phyloP scores from a whole-genome alignment of 2,797 vertebrate genomes.

The Enteromius unitaeniatus region DNA sequence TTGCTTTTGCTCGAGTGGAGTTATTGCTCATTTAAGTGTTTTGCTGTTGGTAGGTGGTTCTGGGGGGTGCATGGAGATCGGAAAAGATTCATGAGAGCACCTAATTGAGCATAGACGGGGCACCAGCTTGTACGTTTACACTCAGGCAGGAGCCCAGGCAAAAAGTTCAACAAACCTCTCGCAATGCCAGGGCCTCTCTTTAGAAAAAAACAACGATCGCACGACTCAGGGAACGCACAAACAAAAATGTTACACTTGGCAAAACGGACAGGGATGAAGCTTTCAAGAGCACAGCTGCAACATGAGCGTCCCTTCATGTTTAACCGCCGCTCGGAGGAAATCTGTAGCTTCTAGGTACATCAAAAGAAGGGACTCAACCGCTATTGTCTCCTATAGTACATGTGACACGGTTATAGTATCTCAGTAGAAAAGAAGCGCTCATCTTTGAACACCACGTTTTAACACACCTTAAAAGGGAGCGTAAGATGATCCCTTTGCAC shows the following conservation, averaged over 20 bases:
- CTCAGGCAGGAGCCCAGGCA: conserved; percentile 51
- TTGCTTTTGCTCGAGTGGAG: conserved; percentile 49
- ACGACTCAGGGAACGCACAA: conserved; percentile 27
- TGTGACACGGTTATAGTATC: conserved; percentile 56
- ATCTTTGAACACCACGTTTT: conserved; percentile 50
- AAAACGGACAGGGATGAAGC: conserved; percentile 7
- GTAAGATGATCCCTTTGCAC: conserved; percentile 48
- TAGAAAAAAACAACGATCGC: conserved; percentile 28
- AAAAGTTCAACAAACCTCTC: conserved; percentile 34
- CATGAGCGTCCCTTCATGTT: conserved; percentile 29
- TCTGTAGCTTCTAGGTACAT: conserved; percentile 51
- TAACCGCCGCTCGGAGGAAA: conserved; percentile 14
- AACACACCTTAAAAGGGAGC: conserved; percentile 48
- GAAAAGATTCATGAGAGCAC: conserved; percentile 43
- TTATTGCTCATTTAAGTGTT: conserved; percentile 53
- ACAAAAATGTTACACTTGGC: conserved; percentile 35
- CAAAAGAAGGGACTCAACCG: conserved; percentile 34
- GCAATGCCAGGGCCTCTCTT: conserved; percentile 32
- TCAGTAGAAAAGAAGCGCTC: conserved; percentile 48
- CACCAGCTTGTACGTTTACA: conserved; percentile 2
- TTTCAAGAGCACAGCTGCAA: conserved; percentile 49
- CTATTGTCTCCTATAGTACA: conserved; percentile 49
- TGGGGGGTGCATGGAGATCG: conserved; percentile 31
- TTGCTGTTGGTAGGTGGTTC: conserved; percentile 50
- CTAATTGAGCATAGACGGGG: conserved; percentile 42